Evolutionary conservation across 2,113 vertebrate species (phyloP).

Genomic region (Reinhardtius hippoglossoides): DNA sequence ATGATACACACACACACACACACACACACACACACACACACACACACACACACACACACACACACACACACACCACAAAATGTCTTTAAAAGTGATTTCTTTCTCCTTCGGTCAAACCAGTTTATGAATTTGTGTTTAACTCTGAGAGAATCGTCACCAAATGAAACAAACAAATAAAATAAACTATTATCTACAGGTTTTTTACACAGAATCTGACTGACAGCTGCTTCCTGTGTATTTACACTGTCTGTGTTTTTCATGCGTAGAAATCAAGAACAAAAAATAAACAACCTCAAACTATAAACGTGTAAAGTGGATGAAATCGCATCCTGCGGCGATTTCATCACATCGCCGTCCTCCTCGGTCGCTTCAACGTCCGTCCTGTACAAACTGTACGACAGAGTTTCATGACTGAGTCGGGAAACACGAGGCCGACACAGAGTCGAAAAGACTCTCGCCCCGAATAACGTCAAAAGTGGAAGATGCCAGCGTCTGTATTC

Average conservation of each 20-base stretch:
- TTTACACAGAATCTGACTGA: slow-evolving; percentile 21
- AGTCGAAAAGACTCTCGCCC: too few species aligned
- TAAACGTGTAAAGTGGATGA: too few species aligned
- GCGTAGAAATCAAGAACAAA: slow-evolving; percentile 36
- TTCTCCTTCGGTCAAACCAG: background rate
- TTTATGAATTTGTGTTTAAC: background rate
- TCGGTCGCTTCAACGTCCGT: too few species aligned
- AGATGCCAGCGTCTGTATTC: too few species aligned
- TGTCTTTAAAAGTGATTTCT: background rate
- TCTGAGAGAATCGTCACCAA: background rate
- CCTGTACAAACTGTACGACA: too few species aligned
- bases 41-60: background rate
- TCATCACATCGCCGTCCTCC: too few species aligned
- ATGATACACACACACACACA: slow-evolving; percentile 31
- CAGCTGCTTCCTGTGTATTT: background rate
- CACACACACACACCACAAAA: background rate
- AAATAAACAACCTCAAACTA: too few species aligned
- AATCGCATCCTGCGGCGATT: too few species aligned
- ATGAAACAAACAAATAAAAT: slow-evolving; percentile 8
- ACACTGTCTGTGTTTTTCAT: slow-evolving; percentile 13
- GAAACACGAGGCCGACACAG: too few species aligned
- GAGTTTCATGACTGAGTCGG: too few species aligned
- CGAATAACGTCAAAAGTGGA: too few species aligned
- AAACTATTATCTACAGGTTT: slow-evolving; percentile 28
- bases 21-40: background rate